Base-by-base conservation (phyloP, 2,797 vertebrate species). In the Parauchenoglanis punctatus region DNA sequence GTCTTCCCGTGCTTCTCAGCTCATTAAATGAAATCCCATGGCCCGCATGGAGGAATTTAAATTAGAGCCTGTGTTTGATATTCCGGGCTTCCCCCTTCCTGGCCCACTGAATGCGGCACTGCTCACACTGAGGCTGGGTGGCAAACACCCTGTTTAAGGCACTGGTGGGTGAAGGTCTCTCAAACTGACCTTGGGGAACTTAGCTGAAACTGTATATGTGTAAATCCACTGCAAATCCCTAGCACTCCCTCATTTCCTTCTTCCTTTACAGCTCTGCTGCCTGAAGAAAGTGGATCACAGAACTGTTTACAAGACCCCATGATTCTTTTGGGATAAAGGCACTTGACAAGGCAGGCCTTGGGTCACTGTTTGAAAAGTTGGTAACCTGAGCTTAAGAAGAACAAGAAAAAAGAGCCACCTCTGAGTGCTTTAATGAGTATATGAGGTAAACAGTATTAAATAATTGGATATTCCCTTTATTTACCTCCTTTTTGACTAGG, bases 181-280 rank as follows among this genome's bases (percentile, higher is more conserved):
- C 93, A 95, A 96, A 93, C 95, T 91, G 92, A 96, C 97, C 96
- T 97, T 96, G 94, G 95, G 92, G 95, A 95, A 96, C 93, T 96
- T 95, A 92, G 96, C 95, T 97, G 97, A 98, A 99, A 98, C 95
- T 92, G 95, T 97, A 97, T 97, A 98, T 46, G 97, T 98, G 98
- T 97, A 98, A 99, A 99, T 98, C 97, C 96, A 96, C 95, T 23
- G 89, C 96, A 97, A 98, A 97, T 96, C 97, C 97, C 95, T 92
- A 82, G 52, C 70, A 90, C 92, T 90, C 83, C 49, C 58, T 63
- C 54, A 40, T 86, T 86, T 86, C 92, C 90, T 90, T 92, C 91
- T 86, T 89, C 85, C 88, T 91, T 92, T 89, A 91, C 89, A 91
- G 93, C 96, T 96, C 90, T 65, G 90, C 94, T 96, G 96, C 96